A percentile compares a stretch with the other conserved stretches of the same genome.
These are phyloP conservation scores for Apodemus agrarius DNA, from an alignment of 2,797 vertebrate genomes.

Conservation along the genomic window DNA sequence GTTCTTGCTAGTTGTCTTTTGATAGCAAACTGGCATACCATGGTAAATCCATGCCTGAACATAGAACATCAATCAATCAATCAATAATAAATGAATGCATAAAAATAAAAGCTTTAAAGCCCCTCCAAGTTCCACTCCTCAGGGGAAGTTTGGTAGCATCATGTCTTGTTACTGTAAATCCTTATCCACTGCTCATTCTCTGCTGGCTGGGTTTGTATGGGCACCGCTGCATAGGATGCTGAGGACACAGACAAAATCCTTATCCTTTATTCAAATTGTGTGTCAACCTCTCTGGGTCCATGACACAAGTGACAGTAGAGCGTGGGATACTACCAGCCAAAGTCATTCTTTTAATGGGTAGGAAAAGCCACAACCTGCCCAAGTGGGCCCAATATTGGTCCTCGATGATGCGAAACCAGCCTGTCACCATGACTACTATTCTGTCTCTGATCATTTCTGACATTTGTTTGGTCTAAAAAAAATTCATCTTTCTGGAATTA, in stretches of 20 bases:
- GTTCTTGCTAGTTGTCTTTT: background rate
- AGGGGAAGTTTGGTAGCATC: background rate
- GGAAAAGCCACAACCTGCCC: background rate
- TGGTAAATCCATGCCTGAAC: background rate
- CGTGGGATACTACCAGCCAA: background rate
- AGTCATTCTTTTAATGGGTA: background rate
- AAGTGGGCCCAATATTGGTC: rapidly evolving
- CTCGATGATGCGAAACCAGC: background rate
- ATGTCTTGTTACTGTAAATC: background rate
- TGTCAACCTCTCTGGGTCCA: background rate
- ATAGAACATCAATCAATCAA: background rate
- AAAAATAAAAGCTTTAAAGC: background rate
- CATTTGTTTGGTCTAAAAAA: constrained; percentile 3
- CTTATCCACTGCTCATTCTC: background rate
- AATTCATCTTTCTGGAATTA: background rate
- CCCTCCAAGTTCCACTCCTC: background rate
- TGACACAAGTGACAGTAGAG: background rate
- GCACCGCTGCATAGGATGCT: background rate
- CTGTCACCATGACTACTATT: background rate
- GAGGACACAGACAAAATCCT: background rate
- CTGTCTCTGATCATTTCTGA: background rate
- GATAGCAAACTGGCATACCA: background rate
- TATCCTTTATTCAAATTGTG: background rate
- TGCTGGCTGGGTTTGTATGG: background rate
- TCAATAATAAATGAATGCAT: background rate